Evolutionary conservation across 2,113 vertebrate genomes (phyloP).

Genomic region (Tetrao urogallus): DNA sequence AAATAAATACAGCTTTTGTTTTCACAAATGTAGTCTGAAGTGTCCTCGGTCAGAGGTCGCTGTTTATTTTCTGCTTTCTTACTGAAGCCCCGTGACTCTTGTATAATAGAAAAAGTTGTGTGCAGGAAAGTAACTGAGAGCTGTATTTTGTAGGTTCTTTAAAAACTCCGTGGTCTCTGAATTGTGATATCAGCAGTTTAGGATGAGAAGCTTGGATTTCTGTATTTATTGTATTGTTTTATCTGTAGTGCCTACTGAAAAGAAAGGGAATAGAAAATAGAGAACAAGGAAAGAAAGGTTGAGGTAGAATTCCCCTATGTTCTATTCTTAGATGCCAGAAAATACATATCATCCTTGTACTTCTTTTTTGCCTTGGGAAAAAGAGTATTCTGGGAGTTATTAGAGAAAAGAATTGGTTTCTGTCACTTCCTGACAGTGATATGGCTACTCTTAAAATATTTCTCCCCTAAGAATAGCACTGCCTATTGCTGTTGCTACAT

Average conservation of each 20-base stretch:
- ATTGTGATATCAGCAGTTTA: background rate
- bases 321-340: constrained; percentile 31
- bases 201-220: background rate
- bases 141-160: constrained; percentile 15
- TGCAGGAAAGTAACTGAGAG: background rate
- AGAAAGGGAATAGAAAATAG: background rate
- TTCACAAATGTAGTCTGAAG: background rate
- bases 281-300: background rate
- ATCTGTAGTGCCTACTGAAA: background rate
- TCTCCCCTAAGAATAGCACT: constrained; percentile 48
- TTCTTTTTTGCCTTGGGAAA: constrained; percentile 34
- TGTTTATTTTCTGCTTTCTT: background rate
- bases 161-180: background rate
- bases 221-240: background rate
- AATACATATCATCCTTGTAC: constrained; percentile 16
- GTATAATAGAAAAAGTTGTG: background rate
- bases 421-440: constrained; percentile 30
- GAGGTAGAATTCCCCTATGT: background rate
- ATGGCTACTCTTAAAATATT: constrained; percentile 38
- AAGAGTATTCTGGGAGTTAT: constrained; percentile 43
- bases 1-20: constrained; percentile 7
- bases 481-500: constrained; percentile 33
- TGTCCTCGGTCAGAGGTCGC: background rate
- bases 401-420: constrained; percentile 51
- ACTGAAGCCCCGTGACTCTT: background rate